Conservation (phyloP, 2,113 vertebrate genomes). For the mouse (Mus musculus) region GRCm39 chr9:14687501-14688000, state of each 20-base stretch:
- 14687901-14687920: no score
- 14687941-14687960: no score
- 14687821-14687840: slow-evolving; percentile 30
- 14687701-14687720: not conserved
- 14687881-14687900: slow-evolving; percentile 4
- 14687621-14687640: slow-evolving; percentile 6
- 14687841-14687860: not conserved
- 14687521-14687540: not conserved
- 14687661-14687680: not conserved
- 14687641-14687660: not conserved
- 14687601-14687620: not conserved
- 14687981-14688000: no score
- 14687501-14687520: not conserved
- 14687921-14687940: no score
- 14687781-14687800: slow-evolving; percentile 1
- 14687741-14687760: not conserved
- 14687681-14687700: not conserved
- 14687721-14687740: not conserved
- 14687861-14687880: slow-evolving; percentile 43
- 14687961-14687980: no score
- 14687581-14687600: not conserved
- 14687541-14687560: not conserved
- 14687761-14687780: slow-evolving; percentile 6
- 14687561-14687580: not conserved
- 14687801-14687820: not conserved